Percentiles rank a stretch among this genome's conserved stretches.
phyloP scores from a whole-genome alignment of 2,797 vertebrate species.

The Margarornis squamiger region DNA sequence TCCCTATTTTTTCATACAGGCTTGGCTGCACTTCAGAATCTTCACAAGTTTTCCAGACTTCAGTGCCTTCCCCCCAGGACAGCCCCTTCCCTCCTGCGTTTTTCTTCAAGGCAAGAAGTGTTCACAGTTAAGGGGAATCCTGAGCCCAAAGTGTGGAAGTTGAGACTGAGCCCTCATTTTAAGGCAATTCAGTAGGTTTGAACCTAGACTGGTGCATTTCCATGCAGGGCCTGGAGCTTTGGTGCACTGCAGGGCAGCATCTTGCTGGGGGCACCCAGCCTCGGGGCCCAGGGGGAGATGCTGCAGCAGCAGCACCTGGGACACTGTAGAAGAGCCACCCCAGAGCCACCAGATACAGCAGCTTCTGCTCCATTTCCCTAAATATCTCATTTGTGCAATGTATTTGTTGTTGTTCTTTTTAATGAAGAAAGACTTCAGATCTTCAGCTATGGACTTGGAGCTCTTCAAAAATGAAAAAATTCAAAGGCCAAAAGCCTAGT shows the following conservation, averaged over 20 bases:
- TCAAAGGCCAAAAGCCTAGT: conserved; percentile 35
- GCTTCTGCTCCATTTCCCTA: neutral
- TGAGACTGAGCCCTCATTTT: neutral
- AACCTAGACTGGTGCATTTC: neutral
- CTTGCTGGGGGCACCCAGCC: neutral
- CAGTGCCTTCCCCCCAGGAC: accelerated
- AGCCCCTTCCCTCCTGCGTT: neutral
- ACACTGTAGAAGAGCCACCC: neutral
- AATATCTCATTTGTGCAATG: neutral
- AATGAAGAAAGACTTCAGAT: conserved; percentile 32
- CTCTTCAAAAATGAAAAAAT: conserved; percentile 31
- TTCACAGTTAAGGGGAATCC: neutral
- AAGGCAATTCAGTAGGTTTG: neutral
- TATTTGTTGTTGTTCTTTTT: conserved; percentile 21
- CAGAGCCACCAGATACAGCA: neutral
- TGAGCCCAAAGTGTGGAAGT: neutral
- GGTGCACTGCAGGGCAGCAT: accelerated
- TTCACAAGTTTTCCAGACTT: neutral
- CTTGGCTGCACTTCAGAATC: neutral
- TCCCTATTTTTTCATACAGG: neutral
- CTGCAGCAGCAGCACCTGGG: neutral
- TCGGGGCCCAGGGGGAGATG: neutral
- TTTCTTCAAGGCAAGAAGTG: neutral
- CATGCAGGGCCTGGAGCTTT: neutral
- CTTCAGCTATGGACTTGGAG: neutral